Base-by-base conservation (phyloP, 2,113 vertebrate species). In the Psettodes erumei region DNA sequence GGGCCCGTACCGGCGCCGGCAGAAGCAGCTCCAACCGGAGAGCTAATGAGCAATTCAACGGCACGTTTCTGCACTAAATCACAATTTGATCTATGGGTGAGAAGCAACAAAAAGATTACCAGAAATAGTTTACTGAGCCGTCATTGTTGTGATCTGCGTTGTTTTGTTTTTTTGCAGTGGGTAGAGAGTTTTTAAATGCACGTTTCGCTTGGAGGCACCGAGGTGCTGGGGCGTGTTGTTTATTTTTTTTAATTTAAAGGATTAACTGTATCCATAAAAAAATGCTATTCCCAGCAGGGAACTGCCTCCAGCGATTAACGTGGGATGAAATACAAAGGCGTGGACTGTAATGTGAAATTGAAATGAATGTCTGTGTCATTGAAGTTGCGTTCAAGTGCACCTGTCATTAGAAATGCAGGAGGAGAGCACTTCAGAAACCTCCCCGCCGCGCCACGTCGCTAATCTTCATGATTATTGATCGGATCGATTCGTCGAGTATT, bases 381-480 rank as follows among this genome's bases (percentile, higher is more conserved):
- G 56, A 79, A 77, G 61, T 67, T 65, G 25, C 64, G 25, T 70
- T 54, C 67, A 75, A 83, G 74, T 71, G 64, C 7, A 25, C 11
- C 51, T 15, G 42, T 75, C 66, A 84, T 82, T 61, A 79, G 63
- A 35, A 53, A 83, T 79, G 67, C 70, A 60, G 27, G 42, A 60
- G 33, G 37, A 61, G 71, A 43, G 30, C 33, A 37, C 71, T 81
- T 77, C 60, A 79, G 58, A 84, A 75, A 69, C 62, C 76, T 45
- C 61, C 72, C 69, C 33, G n/a, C 48, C 1, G 15, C 74, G 25
- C 81, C 15, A 64, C 33, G 30, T 53, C 23, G 18, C 69, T 89
- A 84, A 91, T 89, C 88, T 87, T 73, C 75, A 67, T 70, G 62
- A 79, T 88, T 83, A 89, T 90, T 59, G 91, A 91, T 84, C 68